Evolutionary conservation across 2,888 invertebrate genomes (phyloP), one percentile per base, ranked within the genome.

Genomic region (Tetheella fluctuosa): DNA sequence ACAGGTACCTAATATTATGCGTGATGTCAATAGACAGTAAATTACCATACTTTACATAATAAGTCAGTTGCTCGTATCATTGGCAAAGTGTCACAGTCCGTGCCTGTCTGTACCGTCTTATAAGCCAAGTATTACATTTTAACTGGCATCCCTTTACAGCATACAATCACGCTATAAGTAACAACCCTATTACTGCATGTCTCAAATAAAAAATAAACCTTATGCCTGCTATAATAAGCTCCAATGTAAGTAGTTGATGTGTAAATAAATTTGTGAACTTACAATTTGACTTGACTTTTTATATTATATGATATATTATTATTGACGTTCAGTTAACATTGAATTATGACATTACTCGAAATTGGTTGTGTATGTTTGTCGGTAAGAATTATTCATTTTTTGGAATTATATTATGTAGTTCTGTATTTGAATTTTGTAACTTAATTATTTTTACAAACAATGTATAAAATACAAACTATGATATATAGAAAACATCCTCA

Each of bases 71-170:
- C 34, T 59, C 59, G 56, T 63, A 58, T 56, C 53, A 37, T 53
- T 34, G 28, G 54, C 59, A n/a, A 65, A 76, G 78, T 84, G 84
- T 76, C 78, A 74, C 73, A 64, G 39, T 10, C 74, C 73, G 83
- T 85, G 76, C 83, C 81, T 67, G 71, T 67, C 75, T 58, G 83
- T 83, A 70, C 82, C 77, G 68, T 68, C 71, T 67, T 70, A 64
- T 67, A 69, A 64, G 37, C 39, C 53, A 20, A 37, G 71, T 65
- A 69, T 74, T 71, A 79, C 74, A 66, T n/a, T 68, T 65, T 65
- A 65, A 71, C 70, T 54, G 58, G 62, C 66, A 61, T 70, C 59
- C 60, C 73, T 73, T 83, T 77, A 83, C 72, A 74, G 73, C 60
- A 52, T 58, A 60, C 8, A 61, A 71, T 58, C 83, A 83, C 83